Base-by-base conservation (phyloP, 2,113 vertebrate genomes). In the Empidonax alnorum region DNA sequence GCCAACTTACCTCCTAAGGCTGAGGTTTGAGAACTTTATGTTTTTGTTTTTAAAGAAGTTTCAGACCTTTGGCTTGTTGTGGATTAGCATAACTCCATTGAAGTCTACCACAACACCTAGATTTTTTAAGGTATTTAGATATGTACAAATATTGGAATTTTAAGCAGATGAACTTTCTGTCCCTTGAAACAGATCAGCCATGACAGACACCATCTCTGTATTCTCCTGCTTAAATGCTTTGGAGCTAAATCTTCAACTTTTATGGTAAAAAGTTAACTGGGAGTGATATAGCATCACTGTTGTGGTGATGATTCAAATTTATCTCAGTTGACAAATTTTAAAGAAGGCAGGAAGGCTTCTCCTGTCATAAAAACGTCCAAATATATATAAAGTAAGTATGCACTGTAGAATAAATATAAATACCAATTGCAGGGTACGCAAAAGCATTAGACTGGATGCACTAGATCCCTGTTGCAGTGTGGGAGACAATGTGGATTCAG, bases 401-500 rank as follows among this genome's bases (percentile, higher is more conserved):
- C 24, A 59, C 33, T 37, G 35, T 55, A 66, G 20, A 49, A 73
- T 21, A 42, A 46, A 75, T 14, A 44, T 8, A 19, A 33, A 42
- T 94, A 30, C 97, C 93, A 0, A 12, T 20, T 31, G 80, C 6
- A 10, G 47, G 14, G 10, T 7, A 72, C 25, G 31, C 15, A 25
- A 71, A 30, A 3, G 17, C 31, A 15, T 97, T 97, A 99, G 66
- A 99, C 73, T 0, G 98, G 98, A 69, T 99, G 83, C 50, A 99
- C 99, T 23, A 98, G 94, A 92, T 99, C 98, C 93, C 99, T 97
- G 97, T 99, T 97, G 37, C 99, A 99, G 93, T 98, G 99, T 4
- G 99, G 99, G 79, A 97, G 92, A 91, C 99, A 99, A 84, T 99
- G 98, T 6, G 99, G 99, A 90, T 99, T 99, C 96, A 99, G 52